Conservation (phyloP, 2,113 vertebrate genomes). For the Perca flavescens region DNA sequence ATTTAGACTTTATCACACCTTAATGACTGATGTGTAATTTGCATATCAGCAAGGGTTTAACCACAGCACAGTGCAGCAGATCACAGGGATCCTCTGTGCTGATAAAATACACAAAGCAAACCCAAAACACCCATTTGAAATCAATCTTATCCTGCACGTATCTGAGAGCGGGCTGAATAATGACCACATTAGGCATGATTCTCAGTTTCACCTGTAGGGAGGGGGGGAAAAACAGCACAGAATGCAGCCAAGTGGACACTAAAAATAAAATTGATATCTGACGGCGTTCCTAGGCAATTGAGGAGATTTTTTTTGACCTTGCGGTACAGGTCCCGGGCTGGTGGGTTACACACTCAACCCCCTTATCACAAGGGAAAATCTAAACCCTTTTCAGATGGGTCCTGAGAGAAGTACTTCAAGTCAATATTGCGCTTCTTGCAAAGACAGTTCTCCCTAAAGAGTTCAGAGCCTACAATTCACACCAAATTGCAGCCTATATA, state of each 20-base stretch:
- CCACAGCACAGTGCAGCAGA: constrained; percentile 33
- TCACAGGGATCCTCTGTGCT: constrained; percentile 23
- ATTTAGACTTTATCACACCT: constrained; percentile 58
- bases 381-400: constrained; percentile 45
- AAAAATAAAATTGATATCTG: constrained; percentile 58
- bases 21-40: constrained; percentile 57
- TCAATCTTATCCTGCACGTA: constrained; percentile 29
- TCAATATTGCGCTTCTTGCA: constrained; percentile 43
- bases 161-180: constrained; percentile 39
- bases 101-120: constrained; percentile 33
- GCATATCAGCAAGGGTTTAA: constrained; percentile 49
- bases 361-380: constrained; percentile 48
- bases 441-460: constrained; percentile 53
- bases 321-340: constrained; percentile 76
- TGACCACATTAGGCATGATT: constrained; percentile 37
- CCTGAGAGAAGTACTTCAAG: constrained; percentile 69
- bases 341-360: constrained; percentile 70
- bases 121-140: constrained; percentile 25
- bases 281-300: constrained; percentile 39
- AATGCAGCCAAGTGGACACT: constrained; percentile 50
- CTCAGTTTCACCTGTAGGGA: constrained; percentile 66
- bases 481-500: neutral
- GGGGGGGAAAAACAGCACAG: constrained; percentile 3
- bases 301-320: constrained; percentile 79
- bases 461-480: constrained; percentile 45